A percentile compares a stretch with the other conserved stretches of the same genome.
Evolutionary conservation across 53 echinoderm and acorn worm genomes (phyloP).

Genomic region (Apostichopus leukothele): DNA sequence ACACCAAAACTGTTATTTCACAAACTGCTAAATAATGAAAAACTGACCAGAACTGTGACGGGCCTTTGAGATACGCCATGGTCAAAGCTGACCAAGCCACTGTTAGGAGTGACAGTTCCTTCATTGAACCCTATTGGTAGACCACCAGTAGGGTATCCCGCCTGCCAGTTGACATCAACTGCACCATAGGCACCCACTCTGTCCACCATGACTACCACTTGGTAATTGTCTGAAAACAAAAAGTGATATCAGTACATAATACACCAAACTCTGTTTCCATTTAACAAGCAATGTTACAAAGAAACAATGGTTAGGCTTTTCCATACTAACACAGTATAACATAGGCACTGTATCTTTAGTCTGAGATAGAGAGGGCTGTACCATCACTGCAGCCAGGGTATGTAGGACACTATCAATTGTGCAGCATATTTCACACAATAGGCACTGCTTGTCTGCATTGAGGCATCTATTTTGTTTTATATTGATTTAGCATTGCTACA

Average conservation of each 20-base stretch:
- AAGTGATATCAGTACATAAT: neutral
- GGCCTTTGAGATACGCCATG: slow-evolving; percentile 66
- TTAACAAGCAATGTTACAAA: too few relatives aligned
- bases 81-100: slow-evolving; percentile 62
- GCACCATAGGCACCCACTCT: slow-evolving; percentile 81
- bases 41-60: slow-evolving; percentile 67
- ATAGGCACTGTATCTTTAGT: too few relatives aligned
- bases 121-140: slow-evolving; percentile 75
- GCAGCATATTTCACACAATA: too few relatives aligned
- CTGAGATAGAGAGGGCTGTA: too few relatives aligned
- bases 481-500: too few relatives aligned
- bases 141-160: slow-evolving; percentile 63
- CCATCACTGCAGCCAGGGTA: too few relatives aligned
- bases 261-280: too few relatives aligned
- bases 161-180: slow-evolving; percentile 76
- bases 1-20: neutral
- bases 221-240: slow-evolving; percentile 32
- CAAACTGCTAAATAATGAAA: neutral
- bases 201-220: slow-evolving; percentile 61
- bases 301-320: too few relatives aligned
- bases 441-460: too few relatives aligned
- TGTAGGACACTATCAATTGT: too few relatives aligned
- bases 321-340: too few relatives aligned
- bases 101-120: slow-evolving; percentile 69
- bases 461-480: too few relatives aligned